phyloP scores from a whole-genome alignment of 2,888 invertebrate genomes.

The Patella ulyssiponensis region DNA sequence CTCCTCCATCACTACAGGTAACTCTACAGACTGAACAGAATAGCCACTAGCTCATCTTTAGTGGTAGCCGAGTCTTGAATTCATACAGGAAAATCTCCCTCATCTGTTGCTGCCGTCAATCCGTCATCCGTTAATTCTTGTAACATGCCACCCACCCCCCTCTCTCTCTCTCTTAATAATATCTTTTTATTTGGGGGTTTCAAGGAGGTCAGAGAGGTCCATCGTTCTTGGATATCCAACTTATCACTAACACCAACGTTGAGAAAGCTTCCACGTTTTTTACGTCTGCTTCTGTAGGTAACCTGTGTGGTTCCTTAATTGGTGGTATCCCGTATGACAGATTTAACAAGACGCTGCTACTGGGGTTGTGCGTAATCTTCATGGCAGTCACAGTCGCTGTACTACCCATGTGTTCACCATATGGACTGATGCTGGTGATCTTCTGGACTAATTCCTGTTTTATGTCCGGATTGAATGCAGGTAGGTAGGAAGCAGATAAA shows the following conservation, averaged over 20 bases:
- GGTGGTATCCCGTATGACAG: slow-evolving; percentile 62
- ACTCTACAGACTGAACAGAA: too few relatives aligned
- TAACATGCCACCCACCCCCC: background rate
- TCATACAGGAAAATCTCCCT: too few relatives aligned
- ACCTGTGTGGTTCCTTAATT: slow-evolving; percentile 69
- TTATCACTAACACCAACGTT: slow-evolving; percentile 61
- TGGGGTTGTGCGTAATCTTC: slow-evolving; percentile 66
- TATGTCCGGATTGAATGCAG: slow-evolving; percentile 65
- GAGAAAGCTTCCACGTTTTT: slow-evolving; percentile 68
- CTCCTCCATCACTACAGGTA: too few relatives aligned
- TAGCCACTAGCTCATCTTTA: too few relatives aligned
- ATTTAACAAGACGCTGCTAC: slow-evolving; percentile 62
- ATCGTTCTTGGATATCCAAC: slow-evolving; percentile 68
- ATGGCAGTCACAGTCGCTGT: slow-evolving; percentile 66
- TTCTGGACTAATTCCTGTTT: slow-evolving; percentile 62
- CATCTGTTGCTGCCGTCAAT: too few relatives aligned
- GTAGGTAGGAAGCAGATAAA: slow-evolving; percentile 35
- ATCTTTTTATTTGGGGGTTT: slow-evolving; percentile 64
- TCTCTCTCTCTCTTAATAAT: background rate
- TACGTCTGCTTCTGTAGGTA: slow-evolving; percentile 69
- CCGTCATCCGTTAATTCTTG: too few relatives aligned
- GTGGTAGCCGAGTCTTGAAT: too few relatives aligned
- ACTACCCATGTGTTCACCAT: slow-evolving; percentile 69
- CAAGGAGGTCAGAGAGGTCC: slow-evolving; percentile 71
- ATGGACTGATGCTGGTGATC: slow-evolving; percentile 60